These are phyloP conservation scores for Bujurquina vittata DNA, from an alignment of 2,113 vertebrate species.

Conservation along the genomic window DNA sequence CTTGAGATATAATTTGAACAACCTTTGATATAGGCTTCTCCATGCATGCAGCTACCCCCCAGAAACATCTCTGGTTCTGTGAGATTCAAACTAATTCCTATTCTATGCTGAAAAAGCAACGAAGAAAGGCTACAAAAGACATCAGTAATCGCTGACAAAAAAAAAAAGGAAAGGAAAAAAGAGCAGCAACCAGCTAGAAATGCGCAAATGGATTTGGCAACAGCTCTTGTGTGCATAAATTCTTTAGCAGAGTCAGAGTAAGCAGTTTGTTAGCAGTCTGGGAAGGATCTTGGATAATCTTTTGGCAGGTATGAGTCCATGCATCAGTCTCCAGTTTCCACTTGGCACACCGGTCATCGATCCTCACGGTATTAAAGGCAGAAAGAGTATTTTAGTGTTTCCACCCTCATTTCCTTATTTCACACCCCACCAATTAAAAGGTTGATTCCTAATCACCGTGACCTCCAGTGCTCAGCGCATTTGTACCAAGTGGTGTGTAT, in stretches of 20 bases:
- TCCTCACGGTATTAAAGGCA: constrained; percentile 37
- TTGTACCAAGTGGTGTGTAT: neutral
- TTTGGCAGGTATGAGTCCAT: constrained; percentile 24
- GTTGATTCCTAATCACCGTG: constrained; percentile 4
- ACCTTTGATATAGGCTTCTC: constrained; percentile 49
- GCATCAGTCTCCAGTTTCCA: constrained; percentile 21
- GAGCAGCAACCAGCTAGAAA: constrained; percentile 15
- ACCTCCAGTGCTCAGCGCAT: constrained; percentile 6
- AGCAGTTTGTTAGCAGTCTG: constrained; percentile 22
- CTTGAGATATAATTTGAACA: constrained; percentile 30
- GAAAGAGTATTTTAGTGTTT: constrained; percentile 22
- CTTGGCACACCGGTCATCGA: constrained; percentile 28
- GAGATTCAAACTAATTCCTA: constrained; percentile 24
- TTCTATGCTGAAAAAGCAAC: constrained; percentile 15
- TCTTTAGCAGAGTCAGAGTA: constrained; percentile 4
- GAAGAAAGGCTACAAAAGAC: constrained; percentile 15
- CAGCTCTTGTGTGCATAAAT: constrained; percentile 8
- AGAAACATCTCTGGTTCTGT: constrained; percentile 13
- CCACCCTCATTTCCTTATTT: constrained; percentile 12
- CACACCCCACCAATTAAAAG: constrained; percentile 10
- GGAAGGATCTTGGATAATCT: constrained; percentile 29
- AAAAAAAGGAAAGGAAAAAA: neutral
- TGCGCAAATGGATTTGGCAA: constrained; percentile 20
- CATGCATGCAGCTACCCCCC: constrained; percentile 5
- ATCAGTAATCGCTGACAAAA: constrained; percentile 17